Percentiles rank a stretch among this genome's conserved stretches.
phyloP scores from a whole-genome alignment of 2,888 invertebrate genomes.

The Alviniconcha strummeri region DNA sequence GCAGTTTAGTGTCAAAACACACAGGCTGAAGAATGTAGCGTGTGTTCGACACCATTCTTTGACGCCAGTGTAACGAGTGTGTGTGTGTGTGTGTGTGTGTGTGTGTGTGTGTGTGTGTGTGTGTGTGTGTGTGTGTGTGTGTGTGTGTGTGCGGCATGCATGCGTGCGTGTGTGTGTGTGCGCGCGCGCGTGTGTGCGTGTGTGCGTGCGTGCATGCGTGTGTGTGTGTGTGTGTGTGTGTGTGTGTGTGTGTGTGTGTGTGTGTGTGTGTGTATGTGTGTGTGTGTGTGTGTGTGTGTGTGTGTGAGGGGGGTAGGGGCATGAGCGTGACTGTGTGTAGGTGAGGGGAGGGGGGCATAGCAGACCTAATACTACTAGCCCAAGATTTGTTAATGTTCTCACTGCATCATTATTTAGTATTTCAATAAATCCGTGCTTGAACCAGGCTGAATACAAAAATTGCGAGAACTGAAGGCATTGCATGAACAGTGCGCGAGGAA shows the following conservation, averaged over 20 bases:
- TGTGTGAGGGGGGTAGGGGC: not conserved
- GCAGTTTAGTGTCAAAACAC: too few species aligned
- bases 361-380: too few species aligned
- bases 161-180: conserved; percentile 1
- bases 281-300: not conserved
- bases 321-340: not conserved
- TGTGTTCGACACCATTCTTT: too few species aligned
- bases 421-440: too few species aligned
- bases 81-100: not conserved
- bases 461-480: too few species aligned
- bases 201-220: not conserved
- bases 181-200: not conserved
- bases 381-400: too few species aligned
- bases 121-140: conserved; percentile 10
- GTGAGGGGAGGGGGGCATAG: not conserved
- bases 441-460: too few species aligned
- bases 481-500: too few species aligned
- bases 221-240: conserved; percentile 20
- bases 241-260: not conserved
- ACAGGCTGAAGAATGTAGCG: too few species aligned
- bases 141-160: conserved; percentile 13
- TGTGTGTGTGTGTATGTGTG: not conserved
- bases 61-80: not conserved
- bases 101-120: not conserved
- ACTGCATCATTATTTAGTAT: too few species aligned